Evolutionary conservation across 2,797 vertebrate species (phyloP).

Genomic region (Gobionotothen gibberifrons): DNA sequence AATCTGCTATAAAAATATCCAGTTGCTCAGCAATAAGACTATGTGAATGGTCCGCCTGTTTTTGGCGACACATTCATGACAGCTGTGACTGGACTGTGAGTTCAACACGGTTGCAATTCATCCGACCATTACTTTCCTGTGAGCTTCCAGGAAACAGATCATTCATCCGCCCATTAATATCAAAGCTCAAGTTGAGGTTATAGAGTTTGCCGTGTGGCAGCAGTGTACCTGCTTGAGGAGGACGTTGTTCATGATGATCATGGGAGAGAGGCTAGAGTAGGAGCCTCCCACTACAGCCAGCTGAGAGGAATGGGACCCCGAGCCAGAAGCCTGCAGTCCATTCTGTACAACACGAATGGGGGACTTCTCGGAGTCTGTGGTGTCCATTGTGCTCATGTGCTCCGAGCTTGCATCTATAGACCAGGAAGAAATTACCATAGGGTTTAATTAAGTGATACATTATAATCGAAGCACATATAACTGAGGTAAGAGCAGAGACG

Average conservation of each 20-base stretch:
- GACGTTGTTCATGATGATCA: constrained; percentile 95
- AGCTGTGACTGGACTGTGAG: constrained; percentile 7
- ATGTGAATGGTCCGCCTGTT: not conserved
- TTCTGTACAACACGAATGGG: constrained; percentile 52
- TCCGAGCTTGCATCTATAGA: constrained; percentile 89
- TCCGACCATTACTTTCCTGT: not conserved
- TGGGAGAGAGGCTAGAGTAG: constrained; percentile 86
- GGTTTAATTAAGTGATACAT: not conserved
- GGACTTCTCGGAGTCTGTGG: constrained; percentile 85
- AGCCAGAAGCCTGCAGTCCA: constrained; percentile 32
- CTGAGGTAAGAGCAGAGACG: not conserved
- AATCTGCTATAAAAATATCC: not conserved
- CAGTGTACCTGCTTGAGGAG: constrained; percentile 90
- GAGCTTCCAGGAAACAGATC: not conserved
- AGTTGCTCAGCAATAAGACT: not conserved
- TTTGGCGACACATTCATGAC: constrained; percentile 4
- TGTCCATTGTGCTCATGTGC: constrained; percentile 84
- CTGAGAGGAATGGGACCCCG: constrained; percentile 70
- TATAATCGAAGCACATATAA: not conserved
- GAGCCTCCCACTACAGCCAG: constrained; percentile 79
- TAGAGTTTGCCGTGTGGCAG: not conserved
- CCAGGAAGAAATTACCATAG: not conserved
- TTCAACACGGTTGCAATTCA: constrained; percentile 3
- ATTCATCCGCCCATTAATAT: not conserved
- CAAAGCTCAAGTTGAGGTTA: not conserved